phyloP scores from a whole-genome alignment of 1,140 invertebrate species.

The Zeugodacus cucurbitae region DNA sequence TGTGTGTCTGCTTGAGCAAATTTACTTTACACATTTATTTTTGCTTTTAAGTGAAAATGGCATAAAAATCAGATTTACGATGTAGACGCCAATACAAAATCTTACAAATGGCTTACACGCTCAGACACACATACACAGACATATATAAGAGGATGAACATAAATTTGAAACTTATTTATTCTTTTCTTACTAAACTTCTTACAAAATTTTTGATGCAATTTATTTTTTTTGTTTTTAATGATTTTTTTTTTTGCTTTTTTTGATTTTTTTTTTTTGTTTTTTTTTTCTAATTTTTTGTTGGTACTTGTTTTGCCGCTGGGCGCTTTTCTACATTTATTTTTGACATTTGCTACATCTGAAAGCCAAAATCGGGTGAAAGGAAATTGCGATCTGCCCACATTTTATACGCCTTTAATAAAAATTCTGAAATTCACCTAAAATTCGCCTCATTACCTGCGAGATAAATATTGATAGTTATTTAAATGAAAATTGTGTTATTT shows the following conservation, averaged over 20 bases:
- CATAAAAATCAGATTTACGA: background rate
- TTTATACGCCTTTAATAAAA: background rate
- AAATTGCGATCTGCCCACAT: background rate
- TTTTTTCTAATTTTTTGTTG: no score
- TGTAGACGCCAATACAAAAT: background rate
- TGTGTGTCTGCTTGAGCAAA: background rate
- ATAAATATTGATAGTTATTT: conserved; percentile 30
- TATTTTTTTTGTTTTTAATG: background rate
- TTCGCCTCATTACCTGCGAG: conserved; percentile 17
- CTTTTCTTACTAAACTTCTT: background rate
- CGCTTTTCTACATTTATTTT: no score
- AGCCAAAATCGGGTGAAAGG: background rate
- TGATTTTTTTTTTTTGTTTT: no score
- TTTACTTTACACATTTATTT: background rate
- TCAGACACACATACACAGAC: no score
- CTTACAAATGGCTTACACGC: background rate
- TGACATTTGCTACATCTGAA: no score
- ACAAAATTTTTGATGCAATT: background rate
- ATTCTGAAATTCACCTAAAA: conserved; percentile 12
- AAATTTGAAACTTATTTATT: background rate
- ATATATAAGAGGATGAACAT: no score
- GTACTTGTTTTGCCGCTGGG: no score
- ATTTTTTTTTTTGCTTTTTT: no score
- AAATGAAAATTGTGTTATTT: background rate
- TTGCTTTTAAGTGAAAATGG: background rate